A percentile compares a stretch with the other conserved stretches of the same genome.
Evolutionary conservation across 1,140 invertebrate genomes (phyloP).

Genomic region (Anadara kagoshimensis): DNA sequence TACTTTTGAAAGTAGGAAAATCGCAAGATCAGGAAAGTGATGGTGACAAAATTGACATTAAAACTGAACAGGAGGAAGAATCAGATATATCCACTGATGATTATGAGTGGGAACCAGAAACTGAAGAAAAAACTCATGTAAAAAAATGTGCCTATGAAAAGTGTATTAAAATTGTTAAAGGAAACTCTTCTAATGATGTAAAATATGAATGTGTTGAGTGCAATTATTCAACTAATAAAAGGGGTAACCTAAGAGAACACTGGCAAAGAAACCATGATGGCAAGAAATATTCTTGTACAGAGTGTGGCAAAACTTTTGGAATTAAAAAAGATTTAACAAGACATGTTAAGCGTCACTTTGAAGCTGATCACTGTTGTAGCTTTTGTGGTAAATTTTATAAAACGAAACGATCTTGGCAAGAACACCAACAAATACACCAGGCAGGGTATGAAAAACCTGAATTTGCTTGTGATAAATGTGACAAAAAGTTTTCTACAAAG

Average conservation of each 20-base stretch:
- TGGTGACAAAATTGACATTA: too few species aligned
- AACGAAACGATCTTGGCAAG: conserved; percentile 41
- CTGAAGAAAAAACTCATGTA: too few species aligned
- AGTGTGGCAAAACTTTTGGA: conserved; percentile 55
- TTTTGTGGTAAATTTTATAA: conserved; percentile 64
- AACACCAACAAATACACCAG: conserved; percentile 56
- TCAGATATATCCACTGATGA: too few species aligned
- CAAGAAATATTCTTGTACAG: conserved; percentile 48
- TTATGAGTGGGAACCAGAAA: too few species aligned
- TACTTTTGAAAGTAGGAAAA: too few species aligned
- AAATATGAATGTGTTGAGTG: neutral
- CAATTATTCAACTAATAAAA: conserved; percentile 5
- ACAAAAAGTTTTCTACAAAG: conserved; percentile 63
- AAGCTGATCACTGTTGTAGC: conserved; percentile 55
- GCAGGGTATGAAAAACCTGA: conserved; percentile 58
- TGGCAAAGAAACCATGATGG: conserved; percentile 29
- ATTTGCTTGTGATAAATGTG: conserved; percentile 61
- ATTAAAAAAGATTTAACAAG: conserved; percentile 55
- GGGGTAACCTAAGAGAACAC: conserved; percentile 1
- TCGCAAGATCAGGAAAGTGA: too few species aligned
- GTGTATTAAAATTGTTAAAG: too few species aligned
- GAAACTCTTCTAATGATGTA: too few species aligned
- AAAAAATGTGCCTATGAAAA: too few species aligned
- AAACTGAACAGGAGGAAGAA: too few species aligned
- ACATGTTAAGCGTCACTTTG: conserved; percentile 48